Conservation (phyloP, 2,888 invertebrate species). For the Leistus spinibarbis region DNA sequence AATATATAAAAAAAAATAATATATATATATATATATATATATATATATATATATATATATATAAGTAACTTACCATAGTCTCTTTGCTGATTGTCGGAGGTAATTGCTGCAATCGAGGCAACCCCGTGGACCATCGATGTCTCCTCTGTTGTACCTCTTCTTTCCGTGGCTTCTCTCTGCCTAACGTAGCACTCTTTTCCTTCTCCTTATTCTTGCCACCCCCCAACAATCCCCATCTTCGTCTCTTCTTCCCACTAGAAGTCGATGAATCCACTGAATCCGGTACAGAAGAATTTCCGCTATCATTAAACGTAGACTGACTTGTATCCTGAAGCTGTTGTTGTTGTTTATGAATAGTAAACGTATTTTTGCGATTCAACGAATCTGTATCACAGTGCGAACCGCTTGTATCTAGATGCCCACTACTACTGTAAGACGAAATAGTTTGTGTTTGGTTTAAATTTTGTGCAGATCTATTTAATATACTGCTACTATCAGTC, state of each 20-base stretch:
- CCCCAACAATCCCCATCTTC: conserved; percentile 74
- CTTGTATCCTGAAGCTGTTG: conserved; percentile 15
- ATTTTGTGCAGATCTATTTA: conserved; percentile 44
- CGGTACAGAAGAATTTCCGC: conserved; percentile 40
- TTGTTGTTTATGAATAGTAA: conserved; percentile 21
- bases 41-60: no score
- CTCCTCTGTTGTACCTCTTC: conserved; percentile 62
- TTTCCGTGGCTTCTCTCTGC: conserved; percentile 66
- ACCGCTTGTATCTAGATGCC: conserved; percentile 30
- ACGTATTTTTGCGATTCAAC: conserved; percentile 29
- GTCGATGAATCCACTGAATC: conserved; percentile 45
- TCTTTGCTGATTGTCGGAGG: conserved; percentile 81
- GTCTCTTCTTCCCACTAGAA: conserved; percentile 59
- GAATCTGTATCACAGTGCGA: conserved; percentile 25
- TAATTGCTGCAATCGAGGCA: conserved; percentile 72
- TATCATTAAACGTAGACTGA: conserved; percentile 33
- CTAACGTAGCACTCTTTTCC: conserved; percentile 71
- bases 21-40: no score
- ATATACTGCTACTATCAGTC: conserved; percentile 43
- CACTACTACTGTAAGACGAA: conserved; percentile 42
- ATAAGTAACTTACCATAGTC: conserved; percentile 67
- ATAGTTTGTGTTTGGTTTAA: conserved; percentile 41
- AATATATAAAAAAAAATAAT: no score
- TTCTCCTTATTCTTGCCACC: conserved; percentile 64
- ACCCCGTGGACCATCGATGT: conserved; percentile 75